Evolutionary conservation across 1,140 invertebrate genomes (phyloP).

Genomic region (Drosophila bocki): DNA sequence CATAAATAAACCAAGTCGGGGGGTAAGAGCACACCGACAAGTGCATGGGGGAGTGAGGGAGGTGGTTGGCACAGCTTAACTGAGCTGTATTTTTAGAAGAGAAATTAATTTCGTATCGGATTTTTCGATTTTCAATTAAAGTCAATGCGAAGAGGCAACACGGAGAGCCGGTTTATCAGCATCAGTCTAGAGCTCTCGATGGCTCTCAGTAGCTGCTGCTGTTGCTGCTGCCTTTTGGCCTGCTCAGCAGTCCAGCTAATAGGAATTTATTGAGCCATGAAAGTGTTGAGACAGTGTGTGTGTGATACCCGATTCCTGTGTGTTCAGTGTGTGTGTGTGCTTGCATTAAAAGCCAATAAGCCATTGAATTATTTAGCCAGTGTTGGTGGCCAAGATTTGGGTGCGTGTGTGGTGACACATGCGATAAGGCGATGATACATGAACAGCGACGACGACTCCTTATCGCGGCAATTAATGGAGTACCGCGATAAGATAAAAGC

Average conservation of each 20-base stretch:
- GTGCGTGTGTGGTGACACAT: constrained; percentile 24
- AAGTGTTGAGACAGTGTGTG: constrained; percentile 71
- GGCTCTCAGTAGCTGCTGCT: constrained; percentile 14
- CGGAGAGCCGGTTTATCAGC: constrained; percentile 25
- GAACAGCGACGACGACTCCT: constrained; percentile 8
- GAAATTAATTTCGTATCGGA: constrained; percentile 84
- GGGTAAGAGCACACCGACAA: constrained; percentile 46
- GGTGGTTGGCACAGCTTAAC: constrained; percentile 19
- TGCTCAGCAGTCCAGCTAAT: constrained; percentile 61
- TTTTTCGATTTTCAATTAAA: constrained; percentile 84
- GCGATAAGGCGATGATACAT: constrained; percentile 32
- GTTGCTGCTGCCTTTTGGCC: constrained; percentile 8
- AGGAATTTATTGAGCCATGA: constrained; percentile 82
- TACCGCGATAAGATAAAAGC: constrained; percentile 51
- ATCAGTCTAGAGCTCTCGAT: constrained; percentile 10
- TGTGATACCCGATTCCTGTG: not conserved
- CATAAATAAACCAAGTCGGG: constrained; percentile 68
- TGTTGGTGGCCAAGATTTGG: constrained; percentile 31
- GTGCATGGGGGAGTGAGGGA: constrained; percentile 44
- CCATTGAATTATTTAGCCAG: constrained; percentile 68
- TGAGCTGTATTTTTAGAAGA: constrained; percentile 75
- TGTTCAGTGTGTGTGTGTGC: not conserved
- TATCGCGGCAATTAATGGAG: constrained; percentile 64
- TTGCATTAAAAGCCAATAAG: constrained; percentile 78
- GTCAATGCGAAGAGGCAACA: constrained; percentile 60